phyloP scores from a whole-genome alignment of 2,113 vertebrate species.

The Triplophysa tibetana region DNA sequence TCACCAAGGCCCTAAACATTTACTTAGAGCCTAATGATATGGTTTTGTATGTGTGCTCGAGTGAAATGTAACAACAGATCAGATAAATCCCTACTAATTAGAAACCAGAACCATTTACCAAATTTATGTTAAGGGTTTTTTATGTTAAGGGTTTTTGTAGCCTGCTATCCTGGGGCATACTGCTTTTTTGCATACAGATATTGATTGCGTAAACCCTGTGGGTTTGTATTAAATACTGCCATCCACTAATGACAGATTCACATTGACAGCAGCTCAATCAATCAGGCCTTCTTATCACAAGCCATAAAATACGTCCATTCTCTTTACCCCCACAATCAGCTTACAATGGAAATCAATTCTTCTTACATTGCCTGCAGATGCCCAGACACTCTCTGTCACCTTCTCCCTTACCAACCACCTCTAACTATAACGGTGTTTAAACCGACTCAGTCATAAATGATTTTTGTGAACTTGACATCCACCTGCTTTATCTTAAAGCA shows the following conservation, averaged over 20 bases:
- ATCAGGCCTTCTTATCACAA: conserved; percentile 15
- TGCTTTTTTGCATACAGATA: background rate
- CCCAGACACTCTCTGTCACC: background rate
- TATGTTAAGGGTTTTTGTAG: no score
- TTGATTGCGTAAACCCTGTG: background rate
- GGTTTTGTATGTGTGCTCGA: no score
- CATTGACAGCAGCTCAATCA: background rate
- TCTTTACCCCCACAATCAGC: background rate
- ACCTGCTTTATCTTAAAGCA: background rate
- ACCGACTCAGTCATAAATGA: background rate
- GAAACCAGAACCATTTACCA: no score
- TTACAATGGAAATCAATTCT: conserved; percentile 26
- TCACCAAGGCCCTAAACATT: background rate
- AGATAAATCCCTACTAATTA: no score
- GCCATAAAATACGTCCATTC: conserved; percentile 5
- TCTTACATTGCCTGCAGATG: conserved; percentile 12
- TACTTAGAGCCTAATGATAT: background rate
- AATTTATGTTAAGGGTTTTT: no score
- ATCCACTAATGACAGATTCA: background rate
- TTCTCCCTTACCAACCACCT: background rate
- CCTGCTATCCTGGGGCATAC: no score
- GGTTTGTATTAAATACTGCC: background rate
- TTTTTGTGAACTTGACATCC: conserved; percentile 16
- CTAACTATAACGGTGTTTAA: background rate
- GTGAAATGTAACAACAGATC: no score